phyloP scores from a whole-genome alignment of 2,888 invertebrate species.

The Scrobipalpa atriplicella region DNA sequence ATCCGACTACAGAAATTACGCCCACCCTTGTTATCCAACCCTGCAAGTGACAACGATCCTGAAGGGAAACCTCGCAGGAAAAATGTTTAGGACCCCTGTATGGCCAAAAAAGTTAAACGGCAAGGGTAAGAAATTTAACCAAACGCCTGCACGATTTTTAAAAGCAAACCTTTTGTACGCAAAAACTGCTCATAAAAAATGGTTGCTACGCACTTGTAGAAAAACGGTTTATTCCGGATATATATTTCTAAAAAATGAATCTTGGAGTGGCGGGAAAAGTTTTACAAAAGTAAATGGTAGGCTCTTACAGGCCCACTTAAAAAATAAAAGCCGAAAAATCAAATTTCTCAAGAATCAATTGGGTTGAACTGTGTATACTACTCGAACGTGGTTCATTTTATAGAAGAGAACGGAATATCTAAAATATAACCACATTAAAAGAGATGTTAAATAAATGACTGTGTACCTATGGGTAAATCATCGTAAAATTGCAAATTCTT shows the following conservation, averaged over 20 bases:
- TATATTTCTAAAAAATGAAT: background rate
- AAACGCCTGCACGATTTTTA: background rate
- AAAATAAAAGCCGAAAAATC: slow-evolving; percentile 36
- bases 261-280: background rate
- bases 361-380: slow-evolving; percentile 34
- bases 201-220: background rate
- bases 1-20: slow-evolving; percentile 58
- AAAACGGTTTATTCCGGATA: background rate
- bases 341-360: slow-evolving; percentile 41
- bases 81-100: slow-evolving; percentile 27
- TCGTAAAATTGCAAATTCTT: no score
- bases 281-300: slow-evolving; percentile 16
- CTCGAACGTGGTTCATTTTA: slow-evolving; percentile 18
- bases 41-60: slow-evolving; percentile 58
- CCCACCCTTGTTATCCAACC: slow-evolving; percentile 59
- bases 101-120: slow-evolving; percentile 36
- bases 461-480: no score
- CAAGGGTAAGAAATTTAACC: background rate
- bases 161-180: background rate
- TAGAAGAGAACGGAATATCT: slow-evolving; percentile 2
- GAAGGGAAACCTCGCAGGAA: slow-evolving; percentile 38
- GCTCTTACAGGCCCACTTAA: slow-evolving; percentile 22
- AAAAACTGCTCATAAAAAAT: slow-evolving; percentile 5
- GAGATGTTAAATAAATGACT: no score
- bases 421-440: background rate